Base-by-base conservation (phyloP, 35 echinoderm and acorn worm species). In the Chiridota heheva region DNA sequence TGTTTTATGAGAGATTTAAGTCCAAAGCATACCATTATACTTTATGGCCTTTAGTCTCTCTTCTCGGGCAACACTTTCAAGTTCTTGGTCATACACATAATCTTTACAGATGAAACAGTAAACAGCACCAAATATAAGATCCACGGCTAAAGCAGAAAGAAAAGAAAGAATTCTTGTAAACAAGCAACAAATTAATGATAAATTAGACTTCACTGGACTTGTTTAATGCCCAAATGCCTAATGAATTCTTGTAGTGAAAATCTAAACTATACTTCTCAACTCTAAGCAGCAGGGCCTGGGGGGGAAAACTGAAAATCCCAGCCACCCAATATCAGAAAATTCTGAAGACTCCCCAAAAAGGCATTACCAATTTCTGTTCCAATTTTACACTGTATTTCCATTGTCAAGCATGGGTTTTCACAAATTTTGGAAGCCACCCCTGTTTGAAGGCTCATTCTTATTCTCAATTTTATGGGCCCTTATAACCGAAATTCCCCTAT, bases 121-220 rank as follows among this genome's bases (percentile, higher is more conserved):
- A n/a, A 91, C 84, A 65, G 95, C 87, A 82, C 95, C 95, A 78
- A 91, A 87, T 7, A 84, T 84, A 67, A 98, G 85, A 78, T 98
- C 95, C 57, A 98, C 76, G 80, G 95, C 95, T 98, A 76, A 74
- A 74, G 0, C 29, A 77, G 3, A 80, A 4, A 30, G 44, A 64
- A 41, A 38, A 45, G 41, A 31, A 78, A 26, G 40, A 15, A 34
- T 43, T 18, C 27, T n/a, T 34, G 44, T 70, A 34, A 59, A 56
- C 20, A 55, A 75, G 17, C 5, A 70, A 26, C 70, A 24, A 67
- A n/a, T n/a, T n/a, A n/a, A 51, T 51, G 8, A n/a, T 51, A 51
- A 8, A 12, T 8, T 51, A 51, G 8, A 51, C n/a, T 51, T 12
- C 47, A 51, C 47, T 12, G 8, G n/a, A 51, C n/a, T 51, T 12